Percentiles rank a stretch among this genome's conserved stretches.
Evolutionary conservation across 2,888 invertebrate species (phyloP).

Genomic region (Zaprionus lineosus): DNA sequence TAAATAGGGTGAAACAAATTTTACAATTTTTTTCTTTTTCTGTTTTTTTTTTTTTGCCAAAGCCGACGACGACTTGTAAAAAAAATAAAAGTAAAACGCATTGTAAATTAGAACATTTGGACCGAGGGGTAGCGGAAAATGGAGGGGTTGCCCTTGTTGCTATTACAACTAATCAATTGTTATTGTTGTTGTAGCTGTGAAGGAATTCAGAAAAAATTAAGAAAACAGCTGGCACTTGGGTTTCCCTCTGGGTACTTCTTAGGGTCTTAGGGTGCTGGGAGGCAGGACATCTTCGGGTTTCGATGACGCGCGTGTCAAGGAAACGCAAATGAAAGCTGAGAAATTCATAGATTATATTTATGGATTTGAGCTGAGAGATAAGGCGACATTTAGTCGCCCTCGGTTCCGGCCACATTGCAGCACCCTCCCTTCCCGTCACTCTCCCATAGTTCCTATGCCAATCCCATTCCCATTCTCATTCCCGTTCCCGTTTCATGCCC

Average conservation of each 20-base stretch:
- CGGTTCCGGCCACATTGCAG: too few relatives aligned
- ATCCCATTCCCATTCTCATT: too few relatives aligned
- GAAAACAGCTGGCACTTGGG: conserved; percentile 49
- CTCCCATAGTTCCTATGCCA: too few relatives aligned
- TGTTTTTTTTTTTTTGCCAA: conserved; percentile 15
- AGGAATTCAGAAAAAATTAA: conserved; percentile 45
- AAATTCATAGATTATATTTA: conserved; percentile 55
- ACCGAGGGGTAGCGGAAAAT: conserved; percentile 1
- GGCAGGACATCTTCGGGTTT: conserved; percentile 1
- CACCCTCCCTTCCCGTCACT: too few relatives aligned
- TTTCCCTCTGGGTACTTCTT: conserved; percentile 8
- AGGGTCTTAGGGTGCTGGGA: conserved; percentile 13
- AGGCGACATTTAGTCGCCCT: conserved; percentile 44
- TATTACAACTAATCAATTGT: conserved; percentile 59
- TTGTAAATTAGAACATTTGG: conserved; percentile 57
- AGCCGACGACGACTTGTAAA: conserved; percentile 35
- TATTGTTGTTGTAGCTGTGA: conserved; percentile 23
- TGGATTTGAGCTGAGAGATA: conserved; percentile 15
- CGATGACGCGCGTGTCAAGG: conserved; percentile 58
- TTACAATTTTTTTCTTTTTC: conserved; percentile 7
- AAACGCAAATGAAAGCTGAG: conserved; percentile 29
- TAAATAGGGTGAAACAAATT: conserved; percentile 56
- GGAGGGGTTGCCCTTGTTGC: conserved; percentile 31
- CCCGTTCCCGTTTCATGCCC: too few relatives aligned
- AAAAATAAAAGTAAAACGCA: conserved; percentile 47